Evolutionary conservation across 2,888 invertebrate genomes (phyloP), one percentile per base, ranked within the genome.

Genomic region (Dicranocentrus wangi): DNA sequence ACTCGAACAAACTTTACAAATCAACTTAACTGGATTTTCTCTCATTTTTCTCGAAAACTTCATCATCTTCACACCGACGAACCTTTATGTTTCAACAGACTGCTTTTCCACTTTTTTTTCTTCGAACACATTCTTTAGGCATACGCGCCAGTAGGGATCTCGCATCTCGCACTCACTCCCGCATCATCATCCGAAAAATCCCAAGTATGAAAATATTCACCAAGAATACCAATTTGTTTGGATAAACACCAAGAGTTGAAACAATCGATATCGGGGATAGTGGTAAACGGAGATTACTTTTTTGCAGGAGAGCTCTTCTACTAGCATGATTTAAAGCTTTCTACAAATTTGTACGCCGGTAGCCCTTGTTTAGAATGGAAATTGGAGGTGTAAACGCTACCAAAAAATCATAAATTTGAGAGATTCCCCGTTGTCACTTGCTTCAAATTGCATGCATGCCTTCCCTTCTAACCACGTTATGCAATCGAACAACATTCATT

Each of bases 21-120:
- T 39, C 63, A 63, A 42, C 15, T 63, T 39, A 63, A 63, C 63
- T 63, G 63, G 63, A 63, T 63, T 63, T 39, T 10, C 47, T 39
- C 5, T 5, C n/a, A 19, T 42, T 63, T 63, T 65, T 60, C 17
- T 39, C 10, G 32, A 32, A 32, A 32, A 32, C n/a, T n/a, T n/a
- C n/a, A n/a, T n/a, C n/a, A n/a, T n/a, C n/a, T n/a, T n/a, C n/a
- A n/a, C n/a, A n/a, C n/a, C n/a, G n/a, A n/a, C n/a, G n/a, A n/a
- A n/a, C n/a, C n/a, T n/a, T n/a, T n/a, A n/a, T n/a, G n/a, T n/a
- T n/a, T n/a, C n/a, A n/a, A n/a, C n/a, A n/a, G n/a, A n/a, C n/a
- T n/a, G n/a, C n/a, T n/a, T n/a, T n/a, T n/a, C n/a, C n/a, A n/a
- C n/a, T n/a, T n/a, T n/a, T n/a, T n/a, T n/a, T n/a, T n/a, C n/a